These are phyloP conservation scores for Streblospio benedicti DNA, from an alignment of 1,140 invertebrate species.

Conservation along the genomic window DNA sequence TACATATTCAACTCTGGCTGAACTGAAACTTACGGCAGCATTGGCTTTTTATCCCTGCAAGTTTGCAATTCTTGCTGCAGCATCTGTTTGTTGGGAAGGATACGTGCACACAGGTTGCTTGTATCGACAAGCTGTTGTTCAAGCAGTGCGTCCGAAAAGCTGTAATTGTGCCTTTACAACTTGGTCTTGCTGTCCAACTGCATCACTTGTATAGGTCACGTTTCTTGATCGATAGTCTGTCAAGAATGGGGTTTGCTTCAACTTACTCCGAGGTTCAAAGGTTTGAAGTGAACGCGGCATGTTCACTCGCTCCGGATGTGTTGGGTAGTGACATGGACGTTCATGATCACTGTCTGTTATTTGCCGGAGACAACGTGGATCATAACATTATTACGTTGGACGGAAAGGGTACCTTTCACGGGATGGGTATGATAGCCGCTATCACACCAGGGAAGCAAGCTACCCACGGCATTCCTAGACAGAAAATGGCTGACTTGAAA, in stretches of 20 bases:
- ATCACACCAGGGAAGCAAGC: not conserved
- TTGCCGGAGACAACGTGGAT: not conserved
- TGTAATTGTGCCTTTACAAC: constrained; percentile 18
- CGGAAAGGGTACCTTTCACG: not conserved
- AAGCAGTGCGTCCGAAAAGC: constrained; percentile 18
- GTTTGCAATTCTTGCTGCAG: constrained; percentile 6
- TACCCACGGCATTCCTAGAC: not conserved
- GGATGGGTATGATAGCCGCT: not conserved
- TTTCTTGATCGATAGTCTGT: not conserved
- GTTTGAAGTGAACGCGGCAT: not conserved
- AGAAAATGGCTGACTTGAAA: not conserved
- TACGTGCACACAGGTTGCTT: constrained; percentile 11
- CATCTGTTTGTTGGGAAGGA: constrained; percentile 11
- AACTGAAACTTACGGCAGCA: no score
- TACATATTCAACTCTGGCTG: no score
- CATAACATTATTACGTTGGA: not conserved
- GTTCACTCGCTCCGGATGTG: not conserved
- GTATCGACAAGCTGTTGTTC: constrained; percentile 20
- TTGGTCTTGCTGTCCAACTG: not conserved
- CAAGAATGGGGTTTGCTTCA: no score
- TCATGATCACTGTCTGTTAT: not conserved
- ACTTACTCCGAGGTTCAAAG: not conserved
- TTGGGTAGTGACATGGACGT: no score
- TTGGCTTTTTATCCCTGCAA: constrained; percentile 9
- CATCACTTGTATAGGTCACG: not conserved